Evolutionary conservation across 2,113 vertebrate species (phyloP).

Genomic region (Ceyx melanurus): DNA sequence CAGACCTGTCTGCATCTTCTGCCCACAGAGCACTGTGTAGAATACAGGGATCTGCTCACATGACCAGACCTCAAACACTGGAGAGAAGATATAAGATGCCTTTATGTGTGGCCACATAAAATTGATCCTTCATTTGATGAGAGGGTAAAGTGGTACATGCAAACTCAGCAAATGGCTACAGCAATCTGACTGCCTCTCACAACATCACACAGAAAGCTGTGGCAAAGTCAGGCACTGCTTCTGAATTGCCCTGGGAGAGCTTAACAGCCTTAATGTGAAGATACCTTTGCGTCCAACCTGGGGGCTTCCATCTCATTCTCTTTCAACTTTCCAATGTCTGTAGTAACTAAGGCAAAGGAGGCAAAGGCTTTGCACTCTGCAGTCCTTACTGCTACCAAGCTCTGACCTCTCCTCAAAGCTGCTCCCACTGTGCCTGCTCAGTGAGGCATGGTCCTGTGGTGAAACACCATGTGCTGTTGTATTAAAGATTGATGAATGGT

Average conservation of each 20-base stretch:
- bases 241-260: not conserved
- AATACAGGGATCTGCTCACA: not conserved
- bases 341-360: not conserved
- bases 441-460: not conserved
- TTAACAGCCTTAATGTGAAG: not conserved
- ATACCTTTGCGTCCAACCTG: not conserved
- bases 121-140: not conserved
- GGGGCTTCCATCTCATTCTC: not conserved
- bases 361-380: rapidly evolving
- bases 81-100: not conserved
- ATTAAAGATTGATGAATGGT: not conserved
- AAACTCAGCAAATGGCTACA: not conserved
- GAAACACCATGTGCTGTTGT: not conserved
- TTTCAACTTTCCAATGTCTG: not conserved
- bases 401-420: not conserved
- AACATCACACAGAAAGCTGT: not conserved
- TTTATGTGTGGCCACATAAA: not conserved
- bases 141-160: not conserved
- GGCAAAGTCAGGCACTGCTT: not conserved
- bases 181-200: rapidly evolving
- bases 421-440: not conserved
- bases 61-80: not conserved
- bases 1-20: not conserved
- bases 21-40: rapidly evolving
- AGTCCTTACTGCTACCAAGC: not conserved